These are phyloP conservation scores for Selenia dentaria DNA, from an alignment of 2,888 invertebrate species.

Conservation along the genomic window DNA sequence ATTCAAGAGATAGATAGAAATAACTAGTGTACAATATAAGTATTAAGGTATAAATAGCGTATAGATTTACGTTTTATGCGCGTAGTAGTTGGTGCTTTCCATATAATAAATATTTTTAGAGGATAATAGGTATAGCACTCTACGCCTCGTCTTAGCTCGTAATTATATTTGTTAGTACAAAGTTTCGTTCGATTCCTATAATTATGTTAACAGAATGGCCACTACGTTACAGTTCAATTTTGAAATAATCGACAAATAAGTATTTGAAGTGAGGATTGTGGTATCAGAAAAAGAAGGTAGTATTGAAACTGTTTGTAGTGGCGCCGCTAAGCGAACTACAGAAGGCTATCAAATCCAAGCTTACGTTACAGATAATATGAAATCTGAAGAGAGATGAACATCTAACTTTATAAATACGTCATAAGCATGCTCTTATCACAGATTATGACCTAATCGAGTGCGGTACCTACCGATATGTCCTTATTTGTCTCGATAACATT, in stretches of 20 bases:
- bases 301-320: slow-evolving; percentile 28
- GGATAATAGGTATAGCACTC: slow-evolving; percentile 46
- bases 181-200: slow-evolving; percentile 30
- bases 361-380: slow-evolving; percentile 54
- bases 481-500: slow-evolving; percentile 47
- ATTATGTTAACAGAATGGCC: slow-evolving; percentile 67
- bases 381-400: slow-evolving; percentile 53
- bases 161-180: slow-evolving; percentile 18
- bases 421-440: slow-evolving; percentile 81
- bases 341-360: slow-evolving; percentile 79
- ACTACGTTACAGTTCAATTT: slow-evolving; percentile 60
- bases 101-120: slow-evolving; percentile 46
- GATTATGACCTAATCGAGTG: slow-evolving; percentile 72
- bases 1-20: slow-evolving; percentile 77
- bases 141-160: slow-evolving; percentile 45
- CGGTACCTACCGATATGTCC: slow-evolving; percentile 75
- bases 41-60: slow-evolving; percentile 62
- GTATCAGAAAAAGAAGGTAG: slow-evolving; percentile 6
- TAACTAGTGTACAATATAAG: slow-evolving; percentile 68
- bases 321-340: slow-evolving; percentile 78
- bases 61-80: slow-evolving; percentile 55
- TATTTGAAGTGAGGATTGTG: slow-evolving; percentile 7
- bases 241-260: slow-evolving; percentile 7
- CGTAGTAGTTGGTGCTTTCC: slow-evolving; percentile 68
- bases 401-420: slow-evolving; percentile 61